Percentiles rank a stretch among this genome's conserved stretches.
Conservation (phyloP, 2,888 invertebrate species). For the Phortica magna region DNA sequence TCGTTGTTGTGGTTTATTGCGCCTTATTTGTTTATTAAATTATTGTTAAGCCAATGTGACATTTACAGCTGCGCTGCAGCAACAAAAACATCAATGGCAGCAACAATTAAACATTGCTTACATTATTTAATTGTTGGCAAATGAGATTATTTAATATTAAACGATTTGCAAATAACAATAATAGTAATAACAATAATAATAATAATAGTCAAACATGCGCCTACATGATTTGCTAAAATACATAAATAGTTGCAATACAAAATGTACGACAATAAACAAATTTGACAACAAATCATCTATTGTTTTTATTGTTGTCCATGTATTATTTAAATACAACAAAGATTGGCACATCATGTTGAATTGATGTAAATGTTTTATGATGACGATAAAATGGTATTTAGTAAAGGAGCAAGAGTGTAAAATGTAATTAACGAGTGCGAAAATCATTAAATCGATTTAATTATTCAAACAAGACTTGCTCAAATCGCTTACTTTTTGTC, state of each 20-base stretch:
- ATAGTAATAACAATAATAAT: neutral
- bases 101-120: conserved; percentile 31
- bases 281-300: too few species aligned
- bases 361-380: too few species aligned
- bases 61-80: conserved; percentile 8
- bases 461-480: too few species aligned
- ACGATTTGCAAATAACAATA: conserved; percentile 22
- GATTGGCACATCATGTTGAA: too few species aligned
- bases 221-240: neutral
- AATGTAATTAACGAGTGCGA: too few species aligned
- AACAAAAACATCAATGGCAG: conserved; percentile 23
- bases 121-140: conserved; percentile 29
- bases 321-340: too few species aligned
- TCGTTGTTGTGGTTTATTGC: conserved; percentile 12
- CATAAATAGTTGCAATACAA: neutral
- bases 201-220: neutral
- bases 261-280: too few species aligned
- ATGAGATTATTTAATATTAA: conserved; percentile 26
- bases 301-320: too few species aligned
- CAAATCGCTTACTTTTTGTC: too few species aligned
- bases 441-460: too few species aligned
- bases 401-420: too few species aligned
- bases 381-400: too few species aligned
- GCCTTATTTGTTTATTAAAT: conserved; percentile 18
- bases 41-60: conserved; percentile 13